A percentile compares a stretch with the other conserved stretches of the same genome.
phyloP scores from a whole-genome alignment of 2,113 vertebrate genomes.

The Laterallus jamaicensis region DNA sequence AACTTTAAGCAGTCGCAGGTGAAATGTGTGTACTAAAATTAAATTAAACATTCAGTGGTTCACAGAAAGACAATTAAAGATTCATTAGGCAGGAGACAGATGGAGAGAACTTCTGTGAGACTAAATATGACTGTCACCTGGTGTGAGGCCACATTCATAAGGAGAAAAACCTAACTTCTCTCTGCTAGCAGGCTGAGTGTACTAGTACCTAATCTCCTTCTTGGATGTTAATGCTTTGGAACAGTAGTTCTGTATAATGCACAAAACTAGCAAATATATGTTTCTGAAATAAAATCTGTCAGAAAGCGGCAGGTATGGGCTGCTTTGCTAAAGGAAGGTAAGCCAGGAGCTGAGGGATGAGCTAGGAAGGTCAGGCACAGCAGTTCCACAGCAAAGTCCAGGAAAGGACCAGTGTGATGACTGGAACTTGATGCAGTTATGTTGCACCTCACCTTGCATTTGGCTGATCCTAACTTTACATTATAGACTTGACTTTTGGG shows the following conservation, averaged over 20 bases:
- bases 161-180: neutral
- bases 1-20: neutral
- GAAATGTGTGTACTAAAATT: slow-evolving; percentile 3
- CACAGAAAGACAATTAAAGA: slow-evolving; percentile 11
- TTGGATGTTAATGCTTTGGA: neutral
- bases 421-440: neutral
- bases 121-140: neutral
- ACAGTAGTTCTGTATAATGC: neutral
- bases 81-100: slow-evolving; percentile 9
- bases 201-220: neutral
- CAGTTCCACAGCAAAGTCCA: neutral
- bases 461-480: neutral
- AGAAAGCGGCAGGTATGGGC: neutral
- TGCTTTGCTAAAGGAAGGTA: neutral
- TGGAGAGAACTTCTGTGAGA: neutral
- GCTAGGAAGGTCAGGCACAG: neutral
- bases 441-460: neutral
- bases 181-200: neutral
- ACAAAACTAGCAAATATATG: neutral
- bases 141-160: neutral
- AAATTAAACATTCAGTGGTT: slow-evolving; percentile 36
- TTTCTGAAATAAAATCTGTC: neutral
- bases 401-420: neutral
- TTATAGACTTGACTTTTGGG: neutral
- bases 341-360: neutral